Evolutionary conservation across 53 echinoderm and acorn worm genomes (phyloP).

Genomic region (Zoroaster sp.): DNA sequence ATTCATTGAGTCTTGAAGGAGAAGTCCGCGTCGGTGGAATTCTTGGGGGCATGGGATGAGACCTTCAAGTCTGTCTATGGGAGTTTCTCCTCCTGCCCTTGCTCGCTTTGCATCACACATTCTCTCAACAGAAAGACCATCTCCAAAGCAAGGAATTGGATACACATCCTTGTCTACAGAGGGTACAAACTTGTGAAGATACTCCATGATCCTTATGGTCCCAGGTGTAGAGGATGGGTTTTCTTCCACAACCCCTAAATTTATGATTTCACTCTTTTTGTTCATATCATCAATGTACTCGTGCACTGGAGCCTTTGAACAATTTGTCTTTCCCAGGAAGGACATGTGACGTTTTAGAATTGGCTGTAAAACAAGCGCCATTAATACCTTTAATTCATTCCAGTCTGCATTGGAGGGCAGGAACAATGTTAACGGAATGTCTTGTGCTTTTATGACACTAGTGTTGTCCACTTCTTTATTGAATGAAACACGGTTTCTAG

Average conservation of each 20-base stretch:
- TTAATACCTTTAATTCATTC: not conserved
- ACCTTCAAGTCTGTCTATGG: not conserved
- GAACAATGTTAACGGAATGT: not conserved
- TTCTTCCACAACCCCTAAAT: conserved; percentile 2
- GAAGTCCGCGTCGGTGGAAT: not conserved
- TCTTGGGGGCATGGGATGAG: not conserved
- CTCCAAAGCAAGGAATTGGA: not conserved
- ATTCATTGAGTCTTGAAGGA: conserved; percentile 15
- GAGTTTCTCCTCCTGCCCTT: not conserved
- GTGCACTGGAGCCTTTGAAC: no score
- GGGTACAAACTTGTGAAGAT: not conserved
- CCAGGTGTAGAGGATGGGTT: not conserved
- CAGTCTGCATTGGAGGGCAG: not conserved
- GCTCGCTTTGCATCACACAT: not conserved
- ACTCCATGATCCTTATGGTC: not conserved
- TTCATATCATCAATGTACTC: no score
- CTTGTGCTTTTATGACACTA: not conserved
- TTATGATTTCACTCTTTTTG: not conserved
- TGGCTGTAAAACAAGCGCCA: not conserved
- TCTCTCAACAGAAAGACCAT: conserved; percentile 7
- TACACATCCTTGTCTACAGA: not conserved
- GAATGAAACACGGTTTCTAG: not conserved
- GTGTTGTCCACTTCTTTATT: not conserved
- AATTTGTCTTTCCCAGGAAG: not conserved
- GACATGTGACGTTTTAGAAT: not conserved